Evolutionary conservation across 2,888 invertebrate species (phyloP).

Genomic region (Nomada ruficornis): DNA sequence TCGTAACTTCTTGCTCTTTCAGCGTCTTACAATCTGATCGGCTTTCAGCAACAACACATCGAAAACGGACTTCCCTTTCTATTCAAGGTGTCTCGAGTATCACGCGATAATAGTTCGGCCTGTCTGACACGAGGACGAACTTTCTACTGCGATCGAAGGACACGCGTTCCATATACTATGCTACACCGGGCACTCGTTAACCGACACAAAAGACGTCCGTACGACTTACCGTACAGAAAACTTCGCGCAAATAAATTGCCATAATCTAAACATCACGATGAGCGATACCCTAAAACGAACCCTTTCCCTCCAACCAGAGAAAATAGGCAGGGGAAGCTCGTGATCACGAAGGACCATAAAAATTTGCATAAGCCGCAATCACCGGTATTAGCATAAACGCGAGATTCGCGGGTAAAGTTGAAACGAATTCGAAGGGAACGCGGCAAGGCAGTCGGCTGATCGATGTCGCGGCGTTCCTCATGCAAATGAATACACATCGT

Average conservation of each 20-base stretch:
- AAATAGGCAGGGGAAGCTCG: neutral
- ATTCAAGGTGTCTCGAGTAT: slow-evolving; percentile 15
- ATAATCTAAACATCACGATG: neutral
- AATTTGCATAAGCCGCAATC: slow-evolving; percentile 60
- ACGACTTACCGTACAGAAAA: neutral
- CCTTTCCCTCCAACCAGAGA: neutral
- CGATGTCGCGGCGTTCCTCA: slow-evolving; percentile 10
- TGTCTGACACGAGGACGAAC: slow-evolving; percentile 22
- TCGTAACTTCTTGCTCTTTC: neutral
- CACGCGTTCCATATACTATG: neutral
- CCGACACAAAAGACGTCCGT: neutral
- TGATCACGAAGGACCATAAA: slow-evolving; percentile 4
- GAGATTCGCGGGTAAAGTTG: slow-evolving; percentile 48
- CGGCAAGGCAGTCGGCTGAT: slow-evolving; percentile 28
- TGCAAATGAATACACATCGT: slow-evolving; percentile 4
- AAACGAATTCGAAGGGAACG: slow-evolving; percentile 36
- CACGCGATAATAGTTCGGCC: slow-evolving; percentile 10
- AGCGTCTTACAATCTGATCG: slow-evolving; percentile 11
- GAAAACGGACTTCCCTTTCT: slow-evolving; percentile 2
- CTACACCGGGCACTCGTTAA: neutral
- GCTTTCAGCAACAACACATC: slow-evolving; percentile 10
- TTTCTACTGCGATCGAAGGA: slow-evolving; percentile 4
- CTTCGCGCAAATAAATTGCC: neutral
- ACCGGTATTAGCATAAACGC: slow-evolving; percentile 53
- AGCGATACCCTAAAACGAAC: neutral